Conservation (phyloP, 2,888 invertebrate genomes). For the Plebejus melissa region DNA sequence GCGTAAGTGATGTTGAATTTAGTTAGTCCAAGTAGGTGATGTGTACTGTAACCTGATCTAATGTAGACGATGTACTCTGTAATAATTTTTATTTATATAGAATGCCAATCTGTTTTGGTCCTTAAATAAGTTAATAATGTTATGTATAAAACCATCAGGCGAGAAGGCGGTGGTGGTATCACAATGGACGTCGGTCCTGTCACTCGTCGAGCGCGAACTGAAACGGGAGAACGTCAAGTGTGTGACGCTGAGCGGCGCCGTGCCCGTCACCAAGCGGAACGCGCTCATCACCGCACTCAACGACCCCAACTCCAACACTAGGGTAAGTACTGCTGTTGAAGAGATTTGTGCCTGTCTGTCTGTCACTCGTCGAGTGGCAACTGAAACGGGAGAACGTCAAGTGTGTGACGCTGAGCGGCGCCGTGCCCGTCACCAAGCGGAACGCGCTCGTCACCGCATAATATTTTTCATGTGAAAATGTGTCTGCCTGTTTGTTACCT, state of each 20-base stretch:
- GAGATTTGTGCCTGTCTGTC: no score
- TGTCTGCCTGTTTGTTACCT: no score
- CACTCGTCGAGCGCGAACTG: conserved; percentile 84
- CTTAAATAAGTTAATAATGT: not conserved
- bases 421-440: conserved; percentile 84
- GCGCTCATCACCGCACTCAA: conserved; percentile 86
- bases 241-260: conserved; percentile 85
- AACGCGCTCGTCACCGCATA: no score
- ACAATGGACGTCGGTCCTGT: conserved; percentile 93
- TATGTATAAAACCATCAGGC: conserved; percentile 40
- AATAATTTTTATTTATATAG: no score
- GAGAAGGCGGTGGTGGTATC: conserved; percentile 93
- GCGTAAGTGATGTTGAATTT: no score
- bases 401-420: conserved; percentile 86
- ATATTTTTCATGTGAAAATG: no score
- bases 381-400: conserved; percentile 74
- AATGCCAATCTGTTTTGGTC: no score
- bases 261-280: conserved; percentile 85
- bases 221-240: conserved; percentile 68
- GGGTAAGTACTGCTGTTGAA: no score
- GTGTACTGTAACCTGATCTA: no score
- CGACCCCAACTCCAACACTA: conserved; percentile 73
- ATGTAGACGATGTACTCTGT: no score
- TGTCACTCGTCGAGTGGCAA: conserved; percentile 84
- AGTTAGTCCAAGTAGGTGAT: no score